phyloP scores from a whole-genome alignment of 2,888 invertebrate genomes.

The Mythimna albipuncta region DNA sequence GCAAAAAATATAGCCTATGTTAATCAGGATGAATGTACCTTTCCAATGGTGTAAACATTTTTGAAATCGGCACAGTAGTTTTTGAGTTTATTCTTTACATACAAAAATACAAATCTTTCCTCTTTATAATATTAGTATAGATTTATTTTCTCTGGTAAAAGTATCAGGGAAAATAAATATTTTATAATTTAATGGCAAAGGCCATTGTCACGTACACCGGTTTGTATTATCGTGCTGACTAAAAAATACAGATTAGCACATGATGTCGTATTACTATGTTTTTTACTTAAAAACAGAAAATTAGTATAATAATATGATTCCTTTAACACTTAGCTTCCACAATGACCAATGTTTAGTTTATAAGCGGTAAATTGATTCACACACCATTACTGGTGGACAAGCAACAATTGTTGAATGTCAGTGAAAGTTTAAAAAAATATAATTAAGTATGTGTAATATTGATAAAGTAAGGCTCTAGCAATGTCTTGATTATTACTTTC shows the following conservation, averaged over 20 bases:
- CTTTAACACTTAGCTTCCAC: not conserved
- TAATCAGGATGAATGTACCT: no score
- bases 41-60: no score
- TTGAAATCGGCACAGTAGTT: no score
- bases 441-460: not conserved
- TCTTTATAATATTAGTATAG: no score
- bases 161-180: no score
- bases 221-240: not conserved
- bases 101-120: no score
- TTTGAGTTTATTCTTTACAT: no score
- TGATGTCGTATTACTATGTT: not conserved
- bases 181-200: no score
- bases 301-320: not conserved
- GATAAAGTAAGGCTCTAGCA: not conserved
- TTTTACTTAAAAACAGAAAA: not conserved
- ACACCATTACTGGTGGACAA: not conserved
- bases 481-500: not conserved
- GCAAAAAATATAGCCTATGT: no score
- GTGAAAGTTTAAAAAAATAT: slow-evolving; percentile 7
- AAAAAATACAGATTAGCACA: not conserved
- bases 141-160: no score
- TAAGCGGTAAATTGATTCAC: not conserved
- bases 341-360: not conserved
- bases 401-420: not conserved
- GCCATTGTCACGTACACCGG: not conserved